Evolutionary conservation across 2,797 vertebrate species (phyloP).

Genomic region (Tokudaia muenninki): DNA sequence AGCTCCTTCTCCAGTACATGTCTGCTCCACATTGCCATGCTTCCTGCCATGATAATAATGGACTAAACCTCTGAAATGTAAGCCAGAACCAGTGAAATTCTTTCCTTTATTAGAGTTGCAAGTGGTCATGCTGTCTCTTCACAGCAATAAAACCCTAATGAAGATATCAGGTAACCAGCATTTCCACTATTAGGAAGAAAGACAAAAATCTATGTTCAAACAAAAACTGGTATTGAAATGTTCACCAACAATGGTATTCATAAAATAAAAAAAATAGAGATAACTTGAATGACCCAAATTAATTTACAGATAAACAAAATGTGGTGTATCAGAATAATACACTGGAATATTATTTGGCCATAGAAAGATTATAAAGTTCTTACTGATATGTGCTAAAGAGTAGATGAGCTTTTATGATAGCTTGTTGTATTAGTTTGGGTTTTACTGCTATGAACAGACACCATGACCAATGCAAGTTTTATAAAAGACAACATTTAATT

Average conservation of each 20-base stretch:
- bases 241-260: not conserved
- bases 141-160: not conserved
- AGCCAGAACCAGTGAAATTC: not conserved
- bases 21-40: not conserved
- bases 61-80: not conserved
- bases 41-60: not conserved
- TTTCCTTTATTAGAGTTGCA: not conserved
- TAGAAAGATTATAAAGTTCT: not conserved
- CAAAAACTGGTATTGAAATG: not conserved
- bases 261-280: not conserved
- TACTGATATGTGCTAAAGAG: not conserved
- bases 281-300: not conserved
- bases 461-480: too few relatives aligned
- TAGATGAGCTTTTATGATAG: not conserved
- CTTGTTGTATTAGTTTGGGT: not conserved
- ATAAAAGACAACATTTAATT: too few relatives aligned
- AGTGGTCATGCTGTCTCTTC: not conserved
- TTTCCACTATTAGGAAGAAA: not conserved
- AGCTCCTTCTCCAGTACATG: not conserved
- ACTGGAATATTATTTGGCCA: not conserved
- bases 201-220: not conserved
- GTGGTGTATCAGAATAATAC: not conserved
- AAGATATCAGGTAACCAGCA: not conserved
- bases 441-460: too few relatives aligned
- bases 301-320: not conserved